phyloP scores from a whole-genome alignment of 2,113 vertebrate species.

The Cochlearius cochlearius region DNA sequence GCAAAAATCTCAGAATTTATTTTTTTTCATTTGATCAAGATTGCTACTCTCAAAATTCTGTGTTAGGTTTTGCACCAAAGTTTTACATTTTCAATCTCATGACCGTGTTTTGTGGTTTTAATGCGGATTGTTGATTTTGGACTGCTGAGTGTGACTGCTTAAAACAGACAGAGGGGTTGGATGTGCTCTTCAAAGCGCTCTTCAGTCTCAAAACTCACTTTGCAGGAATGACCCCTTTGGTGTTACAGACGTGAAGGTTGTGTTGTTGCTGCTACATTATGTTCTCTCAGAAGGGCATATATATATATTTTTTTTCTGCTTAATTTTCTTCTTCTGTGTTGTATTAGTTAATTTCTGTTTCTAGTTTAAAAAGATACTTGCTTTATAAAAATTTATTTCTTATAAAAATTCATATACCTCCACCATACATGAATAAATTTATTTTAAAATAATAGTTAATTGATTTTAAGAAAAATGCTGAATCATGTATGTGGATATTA shows the following conservation, averaged over 20 bases:
- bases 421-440: neutral
- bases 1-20: neutral
- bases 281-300: neutral
- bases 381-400: neutral
- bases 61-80: neutral
- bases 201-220: slow-evolving; percentile 21
- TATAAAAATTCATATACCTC: neutral
- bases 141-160: neutral
- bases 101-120: neutral
- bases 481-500: neutral
- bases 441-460: neutral
- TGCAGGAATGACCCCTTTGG: slow-evolving; percentile 6
- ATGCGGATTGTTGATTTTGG: neutral
- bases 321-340: neutral
- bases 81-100: slow-evolving; percentile 4
- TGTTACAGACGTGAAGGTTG: neutral
- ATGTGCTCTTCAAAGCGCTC: neutral
- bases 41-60: neutral
- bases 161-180: neutral
- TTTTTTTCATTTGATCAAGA: neutral
- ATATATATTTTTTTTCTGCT: neutral
- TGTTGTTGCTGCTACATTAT: neutral
- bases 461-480: neutral
- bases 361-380: neutral
- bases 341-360: neutral